Evolutionary conservation across 2,888 invertebrate species (phyloP).

Genomic region (Dichetophora obliterata): DNA sequence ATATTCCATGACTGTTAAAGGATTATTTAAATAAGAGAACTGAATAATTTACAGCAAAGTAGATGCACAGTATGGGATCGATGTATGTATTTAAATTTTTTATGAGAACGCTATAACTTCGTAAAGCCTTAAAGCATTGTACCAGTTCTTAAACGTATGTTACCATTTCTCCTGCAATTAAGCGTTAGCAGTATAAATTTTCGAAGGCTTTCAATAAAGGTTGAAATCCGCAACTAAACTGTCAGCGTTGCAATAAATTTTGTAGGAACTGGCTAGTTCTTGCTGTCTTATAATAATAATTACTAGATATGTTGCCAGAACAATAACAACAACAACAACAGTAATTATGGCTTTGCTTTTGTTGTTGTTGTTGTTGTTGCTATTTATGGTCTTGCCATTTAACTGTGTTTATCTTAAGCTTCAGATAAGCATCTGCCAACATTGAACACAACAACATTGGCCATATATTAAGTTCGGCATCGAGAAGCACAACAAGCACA

Average conservation of each 20-base stretch:
- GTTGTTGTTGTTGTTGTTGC: no score
- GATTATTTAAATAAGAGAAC: no score
- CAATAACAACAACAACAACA: constrained; percentile 16
- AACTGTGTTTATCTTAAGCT: constrained; percentile 4
- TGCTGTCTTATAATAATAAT: background rate
- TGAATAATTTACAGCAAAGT: no score
- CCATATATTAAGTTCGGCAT: background rate
- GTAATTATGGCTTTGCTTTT: background rate
- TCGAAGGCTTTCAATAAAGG: constrained; percentile 8
- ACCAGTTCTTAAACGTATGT: no score
- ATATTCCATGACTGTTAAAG: no score
- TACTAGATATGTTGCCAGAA: constrained; percentile 3
- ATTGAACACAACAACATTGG: background rate
- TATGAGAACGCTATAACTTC: background rate
- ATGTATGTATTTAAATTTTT: no score
- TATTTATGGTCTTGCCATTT: background rate
- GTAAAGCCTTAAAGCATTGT: background rate
- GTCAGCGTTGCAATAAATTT: constrained; percentile 24
- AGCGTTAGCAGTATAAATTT: background rate
- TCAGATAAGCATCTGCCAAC: background rate
- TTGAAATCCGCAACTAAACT: constrained; percentile 22
- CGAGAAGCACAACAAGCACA: background rate
- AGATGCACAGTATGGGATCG: no score
- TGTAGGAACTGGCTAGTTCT: background rate
- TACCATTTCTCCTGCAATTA: background rate